These are phyloP conservation scores for Poeciliopsis gracilis DNA, from an alignment of 2,797 vertebrate genomes.

Conservation along the genomic window DNA sequence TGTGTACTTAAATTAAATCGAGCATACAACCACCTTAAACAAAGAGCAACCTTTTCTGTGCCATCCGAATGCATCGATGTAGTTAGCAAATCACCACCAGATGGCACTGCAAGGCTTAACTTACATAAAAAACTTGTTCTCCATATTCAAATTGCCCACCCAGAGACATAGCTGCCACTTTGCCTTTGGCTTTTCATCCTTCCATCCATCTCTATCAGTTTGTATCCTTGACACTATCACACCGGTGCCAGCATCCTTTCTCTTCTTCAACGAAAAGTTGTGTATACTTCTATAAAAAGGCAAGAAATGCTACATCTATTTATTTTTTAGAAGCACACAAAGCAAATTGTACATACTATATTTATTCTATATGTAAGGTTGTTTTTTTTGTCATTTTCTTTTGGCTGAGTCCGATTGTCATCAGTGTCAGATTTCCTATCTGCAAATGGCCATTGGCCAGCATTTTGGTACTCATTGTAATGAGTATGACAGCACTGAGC, in stretches of 20 bases:
- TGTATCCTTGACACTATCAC: constrained; percentile 58
- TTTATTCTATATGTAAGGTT: constrained; percentile 88
- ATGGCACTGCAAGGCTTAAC: constrained; percentile 50
- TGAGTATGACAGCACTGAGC: constrained; percentile 37
- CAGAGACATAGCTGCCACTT: constrained; percentile 6
- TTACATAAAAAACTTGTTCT: constrained; percentile 21
- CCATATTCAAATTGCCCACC: constrained; percentile 31
- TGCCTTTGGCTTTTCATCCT: constrained; percentile 40
- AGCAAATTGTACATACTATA: constrained; percentile 87
- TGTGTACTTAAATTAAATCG: constrained; percentile 30
- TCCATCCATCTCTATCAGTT: constrained; percentile 38
- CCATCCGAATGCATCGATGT: constrained; percentile 54
- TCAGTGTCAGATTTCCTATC: constrained; percentile 42
- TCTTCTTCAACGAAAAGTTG: constrained; percentile 72
- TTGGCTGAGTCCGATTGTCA: constrained; percentile 64
- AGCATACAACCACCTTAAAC: constrained; percentile 49
- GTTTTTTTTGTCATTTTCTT: constrained; percentile 83
- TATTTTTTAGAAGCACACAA: constrained; percentile 85
- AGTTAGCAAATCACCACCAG: constrained; percentile 63
- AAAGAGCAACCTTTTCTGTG: constrained; percentile 29
- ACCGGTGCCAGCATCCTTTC: constrained; percentile 71
- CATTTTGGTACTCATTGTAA: constrained; percentile 48
- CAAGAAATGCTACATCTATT: constrained; percentile 83
- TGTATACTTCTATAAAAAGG: constrained; percentile 82
- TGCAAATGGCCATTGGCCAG: constrained; percentile 71